Conservation (phyloP, 2,113 vertebrate species). For the Garra rufa region DNA sequence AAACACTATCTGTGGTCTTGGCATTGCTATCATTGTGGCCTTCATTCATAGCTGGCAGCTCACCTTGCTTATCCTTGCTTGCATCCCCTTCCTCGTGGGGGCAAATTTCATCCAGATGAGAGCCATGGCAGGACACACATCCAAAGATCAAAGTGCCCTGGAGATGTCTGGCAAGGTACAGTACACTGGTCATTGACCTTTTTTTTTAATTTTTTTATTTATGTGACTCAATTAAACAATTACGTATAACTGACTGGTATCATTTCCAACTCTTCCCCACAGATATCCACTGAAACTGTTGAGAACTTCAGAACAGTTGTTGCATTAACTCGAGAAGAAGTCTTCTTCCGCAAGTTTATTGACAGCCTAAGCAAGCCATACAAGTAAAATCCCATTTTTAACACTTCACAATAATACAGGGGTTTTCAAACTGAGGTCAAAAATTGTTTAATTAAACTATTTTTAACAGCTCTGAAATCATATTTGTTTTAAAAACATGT, state of each 20-base stretch:
- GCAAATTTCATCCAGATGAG: conserved; percentile 69
- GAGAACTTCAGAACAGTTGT: conserved; percentile 81
- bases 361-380: conserved; percentile 76
- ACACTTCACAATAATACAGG: background rate
- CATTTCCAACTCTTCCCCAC: background rate
- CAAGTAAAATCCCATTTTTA: conserved; percentile 70
- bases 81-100: conserved; percentile 71
- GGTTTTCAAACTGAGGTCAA: background rate
- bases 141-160: conserved; percentile 77
- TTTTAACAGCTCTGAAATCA: too few relatives aligned
- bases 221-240: background rate
- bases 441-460: too few relatives aligned
- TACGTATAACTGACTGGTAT: background rate
- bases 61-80: conserved; percentile 75
- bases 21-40: conserved; percentile 67
- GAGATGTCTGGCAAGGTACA: conserved; percentile 77
- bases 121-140: conserved; percentile 71
- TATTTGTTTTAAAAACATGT: too few relatives aligned
- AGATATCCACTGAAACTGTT: conserved; percentile 85
- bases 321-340: conserved; percentile 80
- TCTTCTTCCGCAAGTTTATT: conserved; percentile 81
- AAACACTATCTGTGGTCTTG: conserved; percentile 55
- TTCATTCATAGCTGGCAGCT: conserved; percentile 79
- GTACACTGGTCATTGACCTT: conserved; percentile 20
- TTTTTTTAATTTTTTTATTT: background rate